Base-by-base conservation (phyloP, 2,888 invertebrate genomes). In the Cephonodes hylas region DNA sequence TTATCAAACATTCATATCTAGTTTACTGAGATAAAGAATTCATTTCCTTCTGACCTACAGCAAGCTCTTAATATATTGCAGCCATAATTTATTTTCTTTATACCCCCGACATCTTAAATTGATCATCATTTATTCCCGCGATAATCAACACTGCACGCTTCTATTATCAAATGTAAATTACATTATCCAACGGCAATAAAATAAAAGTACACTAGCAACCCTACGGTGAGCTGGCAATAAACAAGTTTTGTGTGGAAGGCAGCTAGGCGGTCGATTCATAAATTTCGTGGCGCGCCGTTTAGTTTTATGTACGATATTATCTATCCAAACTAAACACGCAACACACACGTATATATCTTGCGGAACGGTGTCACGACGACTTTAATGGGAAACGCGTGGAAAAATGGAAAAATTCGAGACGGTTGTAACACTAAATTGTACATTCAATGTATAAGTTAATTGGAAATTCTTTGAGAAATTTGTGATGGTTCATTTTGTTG, bases 241-340 rank as follows among this genome's bases (percentile, higher is more conserved):
- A 92, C 89, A 88, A 91, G 85, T 86, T 89, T 89, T 88, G 90
- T 88, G 88, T 89, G 85, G 91, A 91, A 90, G 89, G 90, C 89
- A 88, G 84, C 85, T 85, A 84, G 80, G 79, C 70, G 77, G 81
- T 78, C 83, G 88, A 88, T 89, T 89, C 90, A 91, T 91, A 91
- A 91, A 91, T 90, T 88, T 86, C 78, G 80, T 84, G 77, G 85
- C 87, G 87, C 85, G 86, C 85, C 88, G 85, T 87, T 90, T 89
- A 88, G 89, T 88, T 89, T 88, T 89, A 88, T 86, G 84, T 80
- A 84, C 77, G 85, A 89, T 89, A 84, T 84, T 88, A 88, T 89
- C 88, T 88, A 86, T 86, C 83, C 80, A 79, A 85, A 86, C 87
- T 81, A 77, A 34, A 63, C 60, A 67, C 72, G 68, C 68, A 69